A percentile compares a stretch with the other conserved stretches of the same genome.
phyloP scores from a whole-genome alignment of 2,888 invertebrate genomes.

The Mythimna pallens region DNA sequence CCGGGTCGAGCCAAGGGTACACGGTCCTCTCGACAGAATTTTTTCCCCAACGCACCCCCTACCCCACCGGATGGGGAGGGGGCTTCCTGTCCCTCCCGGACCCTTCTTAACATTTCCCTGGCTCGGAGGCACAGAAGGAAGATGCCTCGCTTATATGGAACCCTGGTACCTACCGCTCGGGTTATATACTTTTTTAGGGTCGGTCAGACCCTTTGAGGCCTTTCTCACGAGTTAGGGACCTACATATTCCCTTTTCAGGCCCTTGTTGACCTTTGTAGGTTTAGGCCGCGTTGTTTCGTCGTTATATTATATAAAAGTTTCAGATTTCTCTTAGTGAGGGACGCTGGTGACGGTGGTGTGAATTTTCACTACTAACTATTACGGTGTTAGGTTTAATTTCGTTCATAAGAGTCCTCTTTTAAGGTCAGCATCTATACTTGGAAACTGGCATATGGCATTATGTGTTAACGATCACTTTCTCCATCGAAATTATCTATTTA shows the following conservation, averaged over 20 bases:
- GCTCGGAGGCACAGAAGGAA: slow-evolving; percentile 88
- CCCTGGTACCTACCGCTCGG: slow-evolving; percentile 84
- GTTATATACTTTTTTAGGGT: slow-evolving; percentile 90
- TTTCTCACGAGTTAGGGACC: slow-evolving; percentile 83
- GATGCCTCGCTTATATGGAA: slow-evolving; percentile 86
- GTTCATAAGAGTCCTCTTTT: slow-evolving; percentile 8
- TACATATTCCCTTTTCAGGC: slow-evolving; percentile 85
- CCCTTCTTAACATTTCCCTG: slow-evolving; percentile 90
- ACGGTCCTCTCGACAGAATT: slow-evolving; percentile 87
- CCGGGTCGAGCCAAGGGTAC: slow-evolving; percentile 88
- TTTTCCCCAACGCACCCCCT: slow-evolving; percentile 83
- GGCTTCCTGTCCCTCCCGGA: slow-evolving; percentile 85
- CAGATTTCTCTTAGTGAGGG: slow-evolving; percentile 71
- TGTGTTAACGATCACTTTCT: background rate
- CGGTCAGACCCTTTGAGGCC: slow-evolving; percentile 87
- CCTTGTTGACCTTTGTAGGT: slow-evolving; percentile 85
- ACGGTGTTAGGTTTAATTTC: slow-evolving; percentile 39
- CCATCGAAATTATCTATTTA: background rate
- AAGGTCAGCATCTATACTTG: background rate
- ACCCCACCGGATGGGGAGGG: slow-evolving; percentile 83
- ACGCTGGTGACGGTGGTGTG: slow-evolving; percentile 44
- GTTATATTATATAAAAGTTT: slow-evolving; percentile 79
- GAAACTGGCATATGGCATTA: background rate
- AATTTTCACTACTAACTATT: slow-evolving; percentile 52
- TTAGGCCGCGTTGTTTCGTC: slow-evolving; percentile 81